Conservation (phyloP, 2,797 vertebrate genomes). For the Cheirogaleus major region DNA sequence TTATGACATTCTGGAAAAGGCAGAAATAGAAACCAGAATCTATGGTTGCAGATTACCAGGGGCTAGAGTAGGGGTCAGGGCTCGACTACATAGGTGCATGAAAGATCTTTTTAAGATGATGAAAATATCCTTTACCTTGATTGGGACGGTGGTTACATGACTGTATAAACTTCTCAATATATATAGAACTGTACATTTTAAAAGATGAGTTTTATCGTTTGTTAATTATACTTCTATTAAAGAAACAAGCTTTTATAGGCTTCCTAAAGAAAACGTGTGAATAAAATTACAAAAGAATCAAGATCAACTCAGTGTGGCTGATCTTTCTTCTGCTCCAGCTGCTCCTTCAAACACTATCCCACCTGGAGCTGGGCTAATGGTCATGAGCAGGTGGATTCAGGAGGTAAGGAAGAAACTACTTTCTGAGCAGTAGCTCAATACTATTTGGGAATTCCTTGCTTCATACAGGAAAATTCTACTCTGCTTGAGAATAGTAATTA, state of each 20-base stretch:
- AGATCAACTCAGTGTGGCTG: not conserved
- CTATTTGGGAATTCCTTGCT: not conserved
- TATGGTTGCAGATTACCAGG: not conserved
- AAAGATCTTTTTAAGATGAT: not conserved
- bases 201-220: slow-evolving; percentile 14
- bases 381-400: not conserved
- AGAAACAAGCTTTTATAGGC: not conserved
- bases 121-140: not conserved
- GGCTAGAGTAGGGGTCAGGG: not conserved
- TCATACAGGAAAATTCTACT: not conserved
- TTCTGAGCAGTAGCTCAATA: not conserved
- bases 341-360: not conserved
- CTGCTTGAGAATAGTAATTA: not conserved
- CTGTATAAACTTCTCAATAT: not conserved
- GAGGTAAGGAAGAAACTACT: not conserved
- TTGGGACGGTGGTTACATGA: not conserved
- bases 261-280: not conserved
- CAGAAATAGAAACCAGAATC: not conserved
- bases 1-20: not conserved
- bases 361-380: slow-evolving; percentile 1
- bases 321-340: not conserved
- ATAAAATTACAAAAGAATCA: not conserved
- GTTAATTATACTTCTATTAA: not conserved
- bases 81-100: not conserved
- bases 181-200: not conserved